These are phyloP conservation scores for Mya arenaria DNA, from an alignment of 1,140 invertebrate genomes.

Conservation along the genomic window DNA sequence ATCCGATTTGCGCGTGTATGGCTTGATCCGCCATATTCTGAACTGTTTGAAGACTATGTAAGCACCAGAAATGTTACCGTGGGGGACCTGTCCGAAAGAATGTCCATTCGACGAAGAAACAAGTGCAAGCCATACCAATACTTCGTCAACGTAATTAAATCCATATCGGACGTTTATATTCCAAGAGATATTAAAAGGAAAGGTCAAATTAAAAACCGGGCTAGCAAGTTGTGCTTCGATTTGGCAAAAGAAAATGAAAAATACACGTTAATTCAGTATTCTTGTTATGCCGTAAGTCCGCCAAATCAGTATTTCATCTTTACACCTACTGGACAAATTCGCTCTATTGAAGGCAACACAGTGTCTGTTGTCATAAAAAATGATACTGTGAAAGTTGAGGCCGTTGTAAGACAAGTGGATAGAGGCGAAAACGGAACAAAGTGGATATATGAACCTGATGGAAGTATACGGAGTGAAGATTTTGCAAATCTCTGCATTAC, in stretches of 20 bases:
- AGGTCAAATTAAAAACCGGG: conserved; percentile 14
- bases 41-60: conserved; percentile 13
- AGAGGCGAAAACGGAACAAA: not conserved
- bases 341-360: not conserved
- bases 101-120: conserved; percentile 6
- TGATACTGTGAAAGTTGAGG: not conserved
- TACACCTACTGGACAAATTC: conserved; percentile 4
- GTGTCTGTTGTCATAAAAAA: not conserved
- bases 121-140: conserved; percentile 46
- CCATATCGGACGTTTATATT: conserved; percentile 31
- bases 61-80: conserved; percentile 24
- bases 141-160: conserved; percentile 28
- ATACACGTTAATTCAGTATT: conserved; percentile 12
- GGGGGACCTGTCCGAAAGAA: conserved; percentile 1
- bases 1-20: conserved; percentile 27
- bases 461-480: too few species aligned
- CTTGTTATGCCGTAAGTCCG: conserved; percentile 8
- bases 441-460: conserved; percentile 2
- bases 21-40: conserved; percentile 31
- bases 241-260: conserved; percentile 10
- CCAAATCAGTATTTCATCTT: conserved; percentile 41
- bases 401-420: not conserved
- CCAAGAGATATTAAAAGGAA: not conserved
- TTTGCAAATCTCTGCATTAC: too few species aligned
- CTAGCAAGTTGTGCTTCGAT: conserved; percentile 17